Conservation (phyloP, 2,888 invertebrate species). For the Athrips mouffetella region DNA sequence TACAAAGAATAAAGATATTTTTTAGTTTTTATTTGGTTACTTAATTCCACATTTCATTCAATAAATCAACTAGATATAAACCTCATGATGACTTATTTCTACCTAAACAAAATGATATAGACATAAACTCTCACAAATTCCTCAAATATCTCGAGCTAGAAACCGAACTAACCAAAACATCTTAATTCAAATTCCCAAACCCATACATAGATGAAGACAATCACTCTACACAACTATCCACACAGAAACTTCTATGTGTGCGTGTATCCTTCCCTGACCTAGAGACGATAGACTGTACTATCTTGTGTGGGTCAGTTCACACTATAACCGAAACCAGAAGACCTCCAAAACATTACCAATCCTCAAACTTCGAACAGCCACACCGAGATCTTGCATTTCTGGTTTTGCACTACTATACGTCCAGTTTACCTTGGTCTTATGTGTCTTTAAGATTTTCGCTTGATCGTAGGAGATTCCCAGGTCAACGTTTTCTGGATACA, state of each 20-base stretch:
- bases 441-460: background rate
- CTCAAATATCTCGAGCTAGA: too few species aligned
- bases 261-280: slow-evolving; percentile 77
- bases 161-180: slow-evolving; percentile 2
- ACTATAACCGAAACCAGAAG: slow-evolving; percentile 25
- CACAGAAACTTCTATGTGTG: slow-evolving; percentile 44
- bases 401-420: slow-evolving; percentile 9
- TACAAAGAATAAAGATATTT: too few species aligned
- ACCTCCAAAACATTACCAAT: background rate
- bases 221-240: slow-evolving; percentile 3
- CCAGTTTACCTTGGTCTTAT: slow-evolving; percentile 13
- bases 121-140: too few species aligned
- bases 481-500: slow-evolving; percentile 43
- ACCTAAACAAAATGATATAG: too few species aligned
- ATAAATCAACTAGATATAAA: too few species aligned
- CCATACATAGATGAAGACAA: background rate
- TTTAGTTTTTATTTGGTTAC: too few species aligned
- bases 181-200: background rate
- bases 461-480: background rate
- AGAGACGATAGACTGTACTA: slow-evolving; percentile 62
- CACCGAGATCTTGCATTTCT: background rate
- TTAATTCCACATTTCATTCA: too few species aligned
- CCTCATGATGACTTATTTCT: too few species aligned
- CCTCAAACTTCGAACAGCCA: background rate
- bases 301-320: slow-evolving; percentile 72